Base-by-base conservation (phyloP, 2,797 vertebrate genomes). In the Choloepus didactylus region DNA sequence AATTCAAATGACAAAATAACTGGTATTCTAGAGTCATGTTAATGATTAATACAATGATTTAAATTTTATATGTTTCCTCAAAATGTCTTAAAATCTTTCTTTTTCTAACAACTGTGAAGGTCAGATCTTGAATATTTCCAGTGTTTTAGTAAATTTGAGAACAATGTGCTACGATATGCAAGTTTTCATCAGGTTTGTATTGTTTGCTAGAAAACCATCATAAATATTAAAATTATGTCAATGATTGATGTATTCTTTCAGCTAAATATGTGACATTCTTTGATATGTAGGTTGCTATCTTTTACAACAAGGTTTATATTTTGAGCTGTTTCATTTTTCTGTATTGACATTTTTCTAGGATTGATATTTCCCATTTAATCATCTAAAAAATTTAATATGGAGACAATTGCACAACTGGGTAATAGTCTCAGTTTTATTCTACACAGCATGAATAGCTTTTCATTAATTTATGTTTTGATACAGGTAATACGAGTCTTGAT, bases 151-250 rank as follows among this genome's bases (percentile, higher is more conserved):
- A 84, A 95, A 95, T 72, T 51, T 84, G 19, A 59, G 5, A 3
- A 38, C 54, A 0, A 15, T 62, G 83, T 72, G n/a, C 3, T 94
- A 35, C 72, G 77, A 38, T 75, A 84, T 51, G n/a, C 4, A 89
- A 72, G 6, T 85, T 92, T 91, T 79, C 84, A 80, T 85, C 41
- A 83, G 27, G 14, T 67, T 62, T 92, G 1, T 76, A 64, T 76
- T 95, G 31, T 82, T 95, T 86, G 51, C 59, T 66, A 79, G 82
- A 77, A 88, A 89, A 64, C 25, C 72, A 77, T 95, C 86, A 94
- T 96, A 93, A 96, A 96, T 95, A 97, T 96, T 96, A 73, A 95
- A 94, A 94, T 93, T 69, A 94, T 85, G 96, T 96, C 10, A 96
- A 85, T 96, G 89, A 86, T 96, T 95, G 77, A 96, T 97, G 54